phyloP scores from a whole-genome alignment of 2,113 vertebrate genomes.

The Salvelinus sp. region DNA sequence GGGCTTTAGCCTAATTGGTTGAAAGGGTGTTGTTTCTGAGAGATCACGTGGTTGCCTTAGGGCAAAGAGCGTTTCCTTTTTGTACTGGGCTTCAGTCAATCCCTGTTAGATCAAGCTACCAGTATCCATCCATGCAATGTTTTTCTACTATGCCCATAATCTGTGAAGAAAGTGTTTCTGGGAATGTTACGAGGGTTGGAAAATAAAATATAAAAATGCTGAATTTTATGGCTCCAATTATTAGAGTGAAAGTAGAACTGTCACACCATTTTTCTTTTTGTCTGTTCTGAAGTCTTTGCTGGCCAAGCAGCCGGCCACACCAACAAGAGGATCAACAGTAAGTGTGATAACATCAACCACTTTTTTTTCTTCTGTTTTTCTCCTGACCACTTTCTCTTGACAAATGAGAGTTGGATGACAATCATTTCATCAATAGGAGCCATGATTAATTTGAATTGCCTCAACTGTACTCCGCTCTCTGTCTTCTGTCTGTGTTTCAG shows the following conservation, averaged over 20 bases:
- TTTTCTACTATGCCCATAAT: neutral
- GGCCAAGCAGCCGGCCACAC: constrained; percentile 95
- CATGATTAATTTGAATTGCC: neutral
- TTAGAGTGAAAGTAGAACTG: too few species aligned
- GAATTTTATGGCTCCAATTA: too few species aligned
- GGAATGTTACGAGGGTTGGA: neutral
- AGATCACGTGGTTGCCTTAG: neutral
- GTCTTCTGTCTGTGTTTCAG: constrained; percentile 67
- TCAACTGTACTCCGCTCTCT: neutral
- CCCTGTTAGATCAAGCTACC: neutral
- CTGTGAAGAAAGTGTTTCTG: too few species aligned
- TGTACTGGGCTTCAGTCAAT: neutral
- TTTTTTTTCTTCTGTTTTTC: neutral
- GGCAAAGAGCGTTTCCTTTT: neutral
- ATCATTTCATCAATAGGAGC: neutral
- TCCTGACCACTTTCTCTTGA: neutral
- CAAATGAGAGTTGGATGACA: neutral
- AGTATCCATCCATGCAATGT: neutral
- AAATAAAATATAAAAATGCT: neutral
- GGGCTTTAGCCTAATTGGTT: neutral
- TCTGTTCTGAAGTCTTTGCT: constrained; percentile 78
- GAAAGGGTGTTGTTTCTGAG: neutral
- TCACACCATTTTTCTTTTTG: neutral
- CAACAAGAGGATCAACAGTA: constrained; percentile 91
- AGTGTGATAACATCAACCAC: constrained; percentile 63